These are phyloP conservation scores for Tinea trinotella DNA, from an alignment of 2,888 invertebrate genomes.

Conservation along the genomic window DNA sequence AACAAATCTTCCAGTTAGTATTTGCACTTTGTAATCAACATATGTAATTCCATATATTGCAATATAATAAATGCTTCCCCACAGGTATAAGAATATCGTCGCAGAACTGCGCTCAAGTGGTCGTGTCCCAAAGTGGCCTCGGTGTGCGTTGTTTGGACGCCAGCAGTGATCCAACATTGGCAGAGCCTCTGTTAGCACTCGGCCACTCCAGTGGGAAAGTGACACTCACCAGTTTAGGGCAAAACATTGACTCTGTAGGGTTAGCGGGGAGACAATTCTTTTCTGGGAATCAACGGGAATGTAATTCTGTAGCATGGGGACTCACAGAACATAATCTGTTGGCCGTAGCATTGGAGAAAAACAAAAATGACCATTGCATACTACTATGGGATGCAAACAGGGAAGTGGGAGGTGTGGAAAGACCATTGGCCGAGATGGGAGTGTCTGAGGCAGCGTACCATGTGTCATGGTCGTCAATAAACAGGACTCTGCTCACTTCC, in stretches of 20 bases:
- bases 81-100: constrained; percentile 81
- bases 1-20: constrained; percentile 58
- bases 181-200: constrained; percentile 86
- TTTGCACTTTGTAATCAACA: neutral
- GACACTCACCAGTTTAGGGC: constrained; percentile 82
- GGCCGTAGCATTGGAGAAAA: constrained; percentile 90
- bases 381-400: constrained; percentile 88
- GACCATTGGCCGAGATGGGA: constrained; percentile 83
- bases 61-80: too few relatives aligned
- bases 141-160: constrained; percentile 91
- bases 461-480: constrained; percentile 84
- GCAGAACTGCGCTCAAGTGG: constrained; percentile 76
- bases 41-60: neutral
- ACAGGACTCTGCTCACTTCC: constrained; percentile 86
- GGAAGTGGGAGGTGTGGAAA: constrained; percentile 29
- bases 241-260: constrained; percentile 77
- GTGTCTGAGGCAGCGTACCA: constrained; percentile 88
- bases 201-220: constrained; percentile 93
- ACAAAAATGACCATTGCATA: constrained; percentile 90
- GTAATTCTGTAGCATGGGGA: constrained; percentile 92
- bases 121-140: constrained; percentile 84
- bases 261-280: constrained; percentile 84
- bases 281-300: constrained; percentile 87
- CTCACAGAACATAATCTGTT: constrained; percentile 84
- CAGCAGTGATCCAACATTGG: constrained; percentile 80